Base-by-base conservation (phyloP, 2,888 invertebrate species). In the Bombylius discolor region DNA sequence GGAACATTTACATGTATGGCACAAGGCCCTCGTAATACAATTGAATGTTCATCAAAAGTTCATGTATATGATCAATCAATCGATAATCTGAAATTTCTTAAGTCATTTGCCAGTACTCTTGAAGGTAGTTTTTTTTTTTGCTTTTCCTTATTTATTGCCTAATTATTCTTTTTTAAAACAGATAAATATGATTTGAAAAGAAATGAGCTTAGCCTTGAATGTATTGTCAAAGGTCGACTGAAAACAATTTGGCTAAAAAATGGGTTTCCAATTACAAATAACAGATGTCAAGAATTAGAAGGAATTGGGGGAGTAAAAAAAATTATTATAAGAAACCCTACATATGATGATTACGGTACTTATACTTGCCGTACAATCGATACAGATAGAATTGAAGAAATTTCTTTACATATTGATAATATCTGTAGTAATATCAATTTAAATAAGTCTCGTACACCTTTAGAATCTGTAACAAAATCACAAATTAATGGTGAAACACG, bases 1-100 rank as follows among this genome's bases (percentile, higher is more conserved):
- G 91, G 86, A 3, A 83, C 85, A 65, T 92, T 90, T 65, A 81
- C 81, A 13, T 92, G 92, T 67, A 77, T 84, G 1, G 88, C 86
- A 4, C 79, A 78, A 61, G 91, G 91, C 69, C 78, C 79, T 57
- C 80, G 84, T 63, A 90, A 91, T 34, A 77, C 80, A 31, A 76
- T 81, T 2, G 80, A 79, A 47, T 82, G 84, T 13, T 79, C 80
- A 6, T 85, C 87, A 8, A 79, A 79, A 58, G 71, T 92, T 11
- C 82, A 80, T 64, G 83, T 90, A 34, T 83, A 83, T 64, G 84
- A 76, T 36, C 67, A 66, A 44, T 47, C 55, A 4, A 57, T 59
- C 11, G 61, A 62, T 8, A 50, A 23, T 23, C 23, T 33, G 23
- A 61, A 56, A 45, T 55, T 68, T 52, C 71, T 72, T 1, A 58